A percentile compares a stretch with the other conserved stretches of the same genome.
These are phyloP conservation scores for Hydractinia echinata DNA, from an alignment of 30 jellyfish, hydroid and myxozoan genomes.

Conservation along the genomic window DNA sequence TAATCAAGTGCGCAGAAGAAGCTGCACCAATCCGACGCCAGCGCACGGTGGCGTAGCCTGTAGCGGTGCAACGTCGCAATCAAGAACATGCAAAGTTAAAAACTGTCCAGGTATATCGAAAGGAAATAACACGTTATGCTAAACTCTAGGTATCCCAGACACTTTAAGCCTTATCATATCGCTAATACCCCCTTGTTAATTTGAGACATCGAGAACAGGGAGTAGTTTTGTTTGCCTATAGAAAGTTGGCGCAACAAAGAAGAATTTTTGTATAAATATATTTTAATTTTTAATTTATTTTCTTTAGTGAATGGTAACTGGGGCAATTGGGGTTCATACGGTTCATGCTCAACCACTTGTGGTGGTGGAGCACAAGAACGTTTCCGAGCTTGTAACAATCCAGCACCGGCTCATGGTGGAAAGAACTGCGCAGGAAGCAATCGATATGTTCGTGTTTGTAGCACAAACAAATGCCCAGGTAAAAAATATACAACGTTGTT, in stretches of 20 bases:
- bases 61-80: conserved; percentile 19
- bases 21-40: conserved; percentile 63
- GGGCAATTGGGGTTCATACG: conserved; percentile 35
- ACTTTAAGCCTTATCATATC: not conserved
- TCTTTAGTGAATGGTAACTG: conserved; percentile 58
- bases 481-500: not conserved
- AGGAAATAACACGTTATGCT: no score
- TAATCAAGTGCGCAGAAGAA: conserved; percentile 42
- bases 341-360: conserved; percentile 35
- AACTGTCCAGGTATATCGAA: conserved; percentile 62
- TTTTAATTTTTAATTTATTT: not conserved
- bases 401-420: conserved; percentile 41
- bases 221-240: no score
- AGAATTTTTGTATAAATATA: no score
- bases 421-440: conserved; percentile 35
- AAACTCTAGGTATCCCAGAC: not conserved
- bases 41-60: conserved; percentile 70
- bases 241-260: no score
- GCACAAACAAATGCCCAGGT: conserved; percentile 49
- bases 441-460: conserved; percentile 19
- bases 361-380: conserved; percentile 47
- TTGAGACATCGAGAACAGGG: no score
- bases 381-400: conserved; percentile 40
- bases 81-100: conserved; percentile 30
- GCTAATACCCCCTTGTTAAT: no score